phyloP scores from a whole-genome alignment of 2,797 vertebrate genomes.

The Hephaestus fuliginosus region DNA sequence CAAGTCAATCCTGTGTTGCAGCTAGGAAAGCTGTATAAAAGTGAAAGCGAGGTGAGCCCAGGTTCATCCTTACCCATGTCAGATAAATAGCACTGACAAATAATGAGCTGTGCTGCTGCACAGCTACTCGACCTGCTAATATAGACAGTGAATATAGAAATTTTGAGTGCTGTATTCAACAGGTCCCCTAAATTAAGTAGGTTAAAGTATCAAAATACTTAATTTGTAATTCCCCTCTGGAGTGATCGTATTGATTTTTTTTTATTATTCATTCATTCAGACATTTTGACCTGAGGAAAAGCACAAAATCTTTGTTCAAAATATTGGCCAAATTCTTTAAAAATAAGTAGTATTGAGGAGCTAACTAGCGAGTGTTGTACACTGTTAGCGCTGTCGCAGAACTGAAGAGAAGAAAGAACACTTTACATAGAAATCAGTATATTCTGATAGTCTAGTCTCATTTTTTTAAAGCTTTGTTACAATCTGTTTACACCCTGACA shows the following conservation, averaged over 20 bases:
- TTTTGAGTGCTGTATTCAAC: not conserved
- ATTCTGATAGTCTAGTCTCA: no score
- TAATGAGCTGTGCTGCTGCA: not conserved
- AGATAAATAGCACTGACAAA: constrained; percentile 21
- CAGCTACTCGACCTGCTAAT: not conserved
- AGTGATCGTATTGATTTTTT: not conserved
- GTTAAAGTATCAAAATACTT: not conserved
- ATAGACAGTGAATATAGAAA: not conserved
- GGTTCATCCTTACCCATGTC: constrained; percentile 1
- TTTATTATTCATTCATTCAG: not conserved
- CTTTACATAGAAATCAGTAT: no score
- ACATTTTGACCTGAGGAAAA: constrained; percentile 4
- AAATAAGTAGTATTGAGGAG: no score
- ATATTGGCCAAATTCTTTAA: no score
- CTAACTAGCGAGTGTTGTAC: no score
- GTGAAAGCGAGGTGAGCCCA: constrained; percentile 10
- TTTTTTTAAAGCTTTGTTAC: no score
- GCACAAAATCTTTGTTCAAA: not conserved
- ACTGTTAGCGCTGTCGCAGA: no score
- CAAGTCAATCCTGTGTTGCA: constrained; percentile 31
- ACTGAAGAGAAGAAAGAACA: no score
- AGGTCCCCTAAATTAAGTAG: not conserved
- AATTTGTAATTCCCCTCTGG: not conserved
- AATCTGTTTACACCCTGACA: no score
- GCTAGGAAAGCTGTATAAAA: constrained; percentile 4